Conservation (phyloP, 2,113 vertebrate genomes). For the Etia nguti region DNA sequence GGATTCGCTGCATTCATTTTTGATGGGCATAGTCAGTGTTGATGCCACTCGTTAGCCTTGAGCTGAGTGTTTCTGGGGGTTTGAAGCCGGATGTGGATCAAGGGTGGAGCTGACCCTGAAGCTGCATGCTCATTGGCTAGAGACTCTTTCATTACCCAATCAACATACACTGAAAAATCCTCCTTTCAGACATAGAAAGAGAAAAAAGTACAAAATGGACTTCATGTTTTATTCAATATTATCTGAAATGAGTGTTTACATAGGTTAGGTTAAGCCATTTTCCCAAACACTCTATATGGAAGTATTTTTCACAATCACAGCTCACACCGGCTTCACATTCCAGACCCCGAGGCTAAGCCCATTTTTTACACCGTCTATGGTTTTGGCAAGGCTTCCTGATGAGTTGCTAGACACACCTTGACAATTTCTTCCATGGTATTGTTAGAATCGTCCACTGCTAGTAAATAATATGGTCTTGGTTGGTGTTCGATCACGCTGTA, state of each 20-base stretch:
- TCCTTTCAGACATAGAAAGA: neutral
- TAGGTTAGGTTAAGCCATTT: neutral
- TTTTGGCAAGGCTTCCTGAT: neutral
- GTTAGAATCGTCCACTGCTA: conserved; percentile 82
- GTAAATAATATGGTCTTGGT: conserved; percentile 76
- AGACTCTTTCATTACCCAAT: neutral
- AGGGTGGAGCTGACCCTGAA: neutral
- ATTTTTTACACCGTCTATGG: neutral
- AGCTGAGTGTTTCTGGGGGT: neutral
- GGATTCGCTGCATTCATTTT: neutral
- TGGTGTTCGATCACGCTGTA: conserved; percentile 80
- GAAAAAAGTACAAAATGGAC: neutral
- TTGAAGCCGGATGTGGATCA: neutral
- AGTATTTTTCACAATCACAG: neutral
- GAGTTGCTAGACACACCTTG: conserved; percentile 69
- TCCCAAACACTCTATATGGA: neutral
- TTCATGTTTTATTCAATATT: too few species aligned
- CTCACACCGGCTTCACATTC: neutral
- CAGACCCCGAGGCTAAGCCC: neutral
- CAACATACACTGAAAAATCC: neutral
- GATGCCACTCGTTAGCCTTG: neutral
- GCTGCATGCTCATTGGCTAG: neutral
- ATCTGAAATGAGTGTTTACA: neutral
- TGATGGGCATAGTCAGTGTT: neutral
- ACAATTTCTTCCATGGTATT: conserved; percentile 79